Evolutionary conservation across 2,113 vertebrate species (phyloP).

Genomic region (Plecturocebus donacophilus): DNA sequence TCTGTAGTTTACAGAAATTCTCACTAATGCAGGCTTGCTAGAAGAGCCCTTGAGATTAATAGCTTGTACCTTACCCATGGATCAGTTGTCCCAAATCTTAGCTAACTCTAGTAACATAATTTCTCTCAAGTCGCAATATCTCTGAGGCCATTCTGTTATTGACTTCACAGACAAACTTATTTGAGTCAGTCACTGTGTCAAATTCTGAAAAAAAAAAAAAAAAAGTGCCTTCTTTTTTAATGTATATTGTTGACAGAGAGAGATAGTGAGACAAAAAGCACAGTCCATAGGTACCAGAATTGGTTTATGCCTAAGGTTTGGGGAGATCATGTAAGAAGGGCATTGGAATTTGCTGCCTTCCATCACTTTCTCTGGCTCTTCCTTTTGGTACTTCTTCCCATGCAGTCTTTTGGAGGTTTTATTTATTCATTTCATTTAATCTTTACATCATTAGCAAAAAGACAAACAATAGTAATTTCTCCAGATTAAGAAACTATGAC

Average conservation of each 20-base stretch:
- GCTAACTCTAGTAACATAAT: not conserved
- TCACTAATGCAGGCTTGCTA: not conserved
- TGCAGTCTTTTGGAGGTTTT: not conserved
- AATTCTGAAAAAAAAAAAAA: not conserved
- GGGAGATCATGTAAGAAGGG: not conserved
- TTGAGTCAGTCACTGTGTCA: not conserved
- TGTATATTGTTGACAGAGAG: not conserved
- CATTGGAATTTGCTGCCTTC: not conserved
- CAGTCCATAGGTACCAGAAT: not conserved
- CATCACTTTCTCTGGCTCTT: not conserved
- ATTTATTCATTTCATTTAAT: not conserved
- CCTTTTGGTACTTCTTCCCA: not conserved
- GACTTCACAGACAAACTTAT: not conserved
- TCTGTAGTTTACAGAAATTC: not conserved
- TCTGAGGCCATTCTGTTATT: not conserved
- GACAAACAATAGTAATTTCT: not conserved
- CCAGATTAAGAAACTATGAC: constrained; percentile 15
- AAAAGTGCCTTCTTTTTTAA: not conserved
- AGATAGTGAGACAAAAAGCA: not conserved
- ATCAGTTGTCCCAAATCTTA: not conserved
- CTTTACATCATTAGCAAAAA: not conserved
- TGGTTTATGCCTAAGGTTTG: not conserved
- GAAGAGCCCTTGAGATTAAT: not conserved
- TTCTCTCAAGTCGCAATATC: not conserved
- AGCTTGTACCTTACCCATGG: not conserved